Conservation (phyloP, 2,888 invertebrate species). For the Cataglyphis livida region DNA sequence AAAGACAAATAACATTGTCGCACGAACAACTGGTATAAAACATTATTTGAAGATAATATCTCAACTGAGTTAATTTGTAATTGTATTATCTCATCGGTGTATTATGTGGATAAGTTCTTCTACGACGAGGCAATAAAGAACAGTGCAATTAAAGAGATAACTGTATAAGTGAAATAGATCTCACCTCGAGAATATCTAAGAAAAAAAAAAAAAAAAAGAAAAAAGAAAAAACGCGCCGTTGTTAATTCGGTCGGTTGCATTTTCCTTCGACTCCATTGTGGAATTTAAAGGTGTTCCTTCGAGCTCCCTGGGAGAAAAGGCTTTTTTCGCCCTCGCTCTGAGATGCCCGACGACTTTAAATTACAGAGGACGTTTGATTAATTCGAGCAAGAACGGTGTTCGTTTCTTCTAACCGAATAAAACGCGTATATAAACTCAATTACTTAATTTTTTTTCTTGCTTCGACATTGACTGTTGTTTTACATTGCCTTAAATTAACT, state of each 20-base stretch:
- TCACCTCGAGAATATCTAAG: slow-evolving; percentile 55
- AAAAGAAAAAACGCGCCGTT: slow-evolving; percentile 24
- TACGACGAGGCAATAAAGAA: slow-evolving; percentile 57
- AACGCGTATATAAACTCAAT: slow-evolving; percentile 46
- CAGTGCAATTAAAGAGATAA: slow-evolving; percentile 67
- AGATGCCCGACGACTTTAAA: slow-evolving; percentile 41
- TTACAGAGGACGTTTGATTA: slow-evolving; percentile 54
- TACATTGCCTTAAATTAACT: background rate
- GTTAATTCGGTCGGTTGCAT: slow-evolving; percentile 59
- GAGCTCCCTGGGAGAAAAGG: background rate
- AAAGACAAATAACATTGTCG: slow-evolving; percentile 68
- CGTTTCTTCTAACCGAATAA: slow-evolving; percentile 40
- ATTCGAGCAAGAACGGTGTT: slow-evolving; percentile 29
- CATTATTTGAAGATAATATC: slow-evolving; percentile 62
- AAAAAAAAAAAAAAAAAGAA: background rate
- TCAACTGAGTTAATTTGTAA: slow-evolving; percentile 75
- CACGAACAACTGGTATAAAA: slow-evolving; percentile 55
- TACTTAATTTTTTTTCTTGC: slow-evolving; percentile 22
- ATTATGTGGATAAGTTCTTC: slow-evolving; percentile 68
- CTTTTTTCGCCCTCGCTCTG: slow-evolving; percentile 22
- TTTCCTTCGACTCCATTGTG: slow-evolving; percentile 57
- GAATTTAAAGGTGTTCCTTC: slow-evolving; percentile 53
- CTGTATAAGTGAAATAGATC: slow-evolving; percentile 62
- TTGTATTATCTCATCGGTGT: slow-evolving; percentile 67
- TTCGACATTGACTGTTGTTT: slow-evolving; percentile 13